phyloP scores from a whole-genome alignment of 1,140 invertebrate genomes.

The Odontomachus brunneus region DNA sequence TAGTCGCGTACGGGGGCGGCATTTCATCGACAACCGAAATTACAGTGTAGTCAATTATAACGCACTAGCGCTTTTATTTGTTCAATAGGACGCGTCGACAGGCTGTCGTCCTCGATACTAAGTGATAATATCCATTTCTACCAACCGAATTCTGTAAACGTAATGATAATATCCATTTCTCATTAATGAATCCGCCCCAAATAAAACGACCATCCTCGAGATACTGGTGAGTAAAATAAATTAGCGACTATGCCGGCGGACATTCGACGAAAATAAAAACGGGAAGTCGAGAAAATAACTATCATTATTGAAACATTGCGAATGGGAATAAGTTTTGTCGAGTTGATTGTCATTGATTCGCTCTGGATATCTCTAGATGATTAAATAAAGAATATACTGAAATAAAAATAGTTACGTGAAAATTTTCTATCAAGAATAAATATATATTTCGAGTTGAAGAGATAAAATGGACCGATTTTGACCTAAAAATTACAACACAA shows the following conservation, averaged over 20 bases:
- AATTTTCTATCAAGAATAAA: too few species aligned
- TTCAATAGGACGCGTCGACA: slow-evolving; percentile 16
- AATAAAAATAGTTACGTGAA: too few species aligned
- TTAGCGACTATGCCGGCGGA: background rate
- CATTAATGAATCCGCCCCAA: background rate
- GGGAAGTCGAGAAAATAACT: background rate
- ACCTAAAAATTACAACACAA: too few species aligned
- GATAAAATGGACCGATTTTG: too few species aligned
- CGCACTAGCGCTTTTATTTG: slow-evolving; percentile 56
- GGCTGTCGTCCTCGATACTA: slow-evolving; percentile 14
- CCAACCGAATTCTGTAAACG: slow-evolving; percentile 5
- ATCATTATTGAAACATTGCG: too few species aligned
- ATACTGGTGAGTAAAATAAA: background rate
- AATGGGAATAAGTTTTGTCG: too few species aligned
- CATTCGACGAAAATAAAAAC: slow-evolving; percentile 4
- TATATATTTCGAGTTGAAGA: too few species aligned
- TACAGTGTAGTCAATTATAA: slow-evolving; percentile 54
- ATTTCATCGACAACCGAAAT: slow-evolving; percentile 48
- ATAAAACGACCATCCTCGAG: background rate
- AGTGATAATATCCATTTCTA: slow-evolving; percentile 38
- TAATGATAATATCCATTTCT: background rate
- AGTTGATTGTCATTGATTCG: too few species aligned
- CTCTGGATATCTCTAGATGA: too few species aligned
- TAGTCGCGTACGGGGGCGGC: background rate
- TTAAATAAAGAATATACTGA: too few species aligned